Conservation (phyloP, 2,888 invertebrate species). For the Eudemis profundana region DNA sequence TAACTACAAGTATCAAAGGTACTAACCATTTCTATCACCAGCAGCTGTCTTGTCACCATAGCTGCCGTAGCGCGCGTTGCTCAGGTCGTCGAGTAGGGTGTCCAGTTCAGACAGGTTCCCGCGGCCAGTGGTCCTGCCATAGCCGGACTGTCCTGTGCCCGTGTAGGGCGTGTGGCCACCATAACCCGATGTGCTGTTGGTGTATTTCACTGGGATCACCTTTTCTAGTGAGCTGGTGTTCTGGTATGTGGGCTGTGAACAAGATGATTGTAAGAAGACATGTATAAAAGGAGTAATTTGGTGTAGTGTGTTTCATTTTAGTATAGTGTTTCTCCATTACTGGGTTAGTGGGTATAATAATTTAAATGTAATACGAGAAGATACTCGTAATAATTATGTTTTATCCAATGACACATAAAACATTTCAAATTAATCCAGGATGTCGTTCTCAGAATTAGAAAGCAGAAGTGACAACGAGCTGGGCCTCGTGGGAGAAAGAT, state of each 20-base stretch:
- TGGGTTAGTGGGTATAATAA: background rate
- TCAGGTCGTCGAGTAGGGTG: conserved; percentile 95
- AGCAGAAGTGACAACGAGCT: too few species aligned
- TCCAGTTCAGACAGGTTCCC: conserved; percentile 96
- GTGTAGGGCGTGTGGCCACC: conserved; percentile 60
- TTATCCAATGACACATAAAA: too few species aligned
- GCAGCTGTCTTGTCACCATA: conserved; percentile 70
- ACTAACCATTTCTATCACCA: conserved; percentile 72
- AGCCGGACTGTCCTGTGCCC: conserved; percentile 56
- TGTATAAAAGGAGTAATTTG: background rate
- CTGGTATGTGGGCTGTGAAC: conserved; percentile 88
- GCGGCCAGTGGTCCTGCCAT: conserved; percentile 68
- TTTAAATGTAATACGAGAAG: too few species aligned
- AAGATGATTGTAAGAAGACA: conserved; percentile 48
- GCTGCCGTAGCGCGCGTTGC: conserved; percentile 88
- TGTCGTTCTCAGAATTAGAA: too few species aligned
- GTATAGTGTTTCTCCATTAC: too few species aligned
- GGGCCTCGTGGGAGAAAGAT: too few species aligned
- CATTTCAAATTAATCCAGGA: too few species aligned
- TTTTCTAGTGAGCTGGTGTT: conserved; percentile 81
- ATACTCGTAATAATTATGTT: too few species aligned
- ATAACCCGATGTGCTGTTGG: conserved; percentile 58
- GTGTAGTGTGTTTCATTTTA: too few species aligned
- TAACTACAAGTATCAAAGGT: background rate
- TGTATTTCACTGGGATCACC: conserved; percentile 77